Percentiles rank a stretch among this genome's conserved stretches.
Evolutionary conservation across 2,888 invertebrate genomes (phyloP).

Genomic region (Ametastegia equiseti): DNA sequence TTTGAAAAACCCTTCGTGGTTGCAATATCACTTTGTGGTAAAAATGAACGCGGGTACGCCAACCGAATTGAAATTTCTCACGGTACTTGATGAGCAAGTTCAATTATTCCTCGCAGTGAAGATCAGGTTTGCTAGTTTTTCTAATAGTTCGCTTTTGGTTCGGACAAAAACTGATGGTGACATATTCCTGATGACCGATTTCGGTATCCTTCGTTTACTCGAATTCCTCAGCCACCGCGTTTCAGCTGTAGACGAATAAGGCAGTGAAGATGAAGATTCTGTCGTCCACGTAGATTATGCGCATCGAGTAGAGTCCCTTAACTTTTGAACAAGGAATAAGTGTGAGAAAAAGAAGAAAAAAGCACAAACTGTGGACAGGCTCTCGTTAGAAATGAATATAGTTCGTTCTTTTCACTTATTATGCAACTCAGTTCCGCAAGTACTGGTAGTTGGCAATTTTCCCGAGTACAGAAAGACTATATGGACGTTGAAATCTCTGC

Average conservation of each 20-base stretch:
- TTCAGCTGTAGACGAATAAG: no score
- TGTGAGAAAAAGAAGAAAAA: background rate
- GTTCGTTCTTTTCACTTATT: constrained; percentile 13
- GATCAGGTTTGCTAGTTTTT: no score
- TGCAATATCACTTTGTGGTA: background rate
- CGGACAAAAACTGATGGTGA: no score
- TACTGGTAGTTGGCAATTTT: background rate
- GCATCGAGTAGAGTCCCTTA: background rate
- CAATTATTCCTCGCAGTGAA: background rate
- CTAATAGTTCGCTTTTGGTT: no score
- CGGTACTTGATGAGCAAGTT: background rate
- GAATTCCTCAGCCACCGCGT: no score
- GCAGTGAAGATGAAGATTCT: background rate
- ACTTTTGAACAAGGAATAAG: background rate
- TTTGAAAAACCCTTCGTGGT: background rate
- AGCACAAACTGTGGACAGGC: background rate
- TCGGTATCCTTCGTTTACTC: no score
- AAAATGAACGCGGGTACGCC: background rate
- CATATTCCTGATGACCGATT: no score
- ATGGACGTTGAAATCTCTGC: constrained; percentile 16
- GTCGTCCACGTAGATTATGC: background rate
- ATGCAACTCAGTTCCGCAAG: constrained; percentile 17
- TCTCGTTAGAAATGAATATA: constrained; percentile 23
- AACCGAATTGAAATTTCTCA: background rate
- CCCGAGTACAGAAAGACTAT: background rate